A percentile compares a stretch with the other conserved stretches of the same genome.
Evolutionary conservation across 2,888 invertebrate species (phyloP).

Genomic region (Rhabditoides inermis): DNA sequence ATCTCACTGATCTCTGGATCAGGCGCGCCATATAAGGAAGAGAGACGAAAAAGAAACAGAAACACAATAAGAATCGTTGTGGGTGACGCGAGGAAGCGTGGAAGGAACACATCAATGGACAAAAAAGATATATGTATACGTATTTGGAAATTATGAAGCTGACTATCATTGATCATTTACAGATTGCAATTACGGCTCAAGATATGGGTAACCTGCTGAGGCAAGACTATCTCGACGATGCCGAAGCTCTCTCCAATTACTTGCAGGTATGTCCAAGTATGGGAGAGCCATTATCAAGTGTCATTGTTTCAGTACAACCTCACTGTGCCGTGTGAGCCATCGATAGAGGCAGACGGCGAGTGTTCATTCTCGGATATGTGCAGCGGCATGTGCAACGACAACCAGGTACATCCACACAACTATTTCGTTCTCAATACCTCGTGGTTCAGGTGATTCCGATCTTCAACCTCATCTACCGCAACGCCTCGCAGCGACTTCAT

Average conservation of each 20-base stretch:
- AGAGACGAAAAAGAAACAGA: too few relatives aligned
- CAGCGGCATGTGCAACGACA: constrained; percentile 36
- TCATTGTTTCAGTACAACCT: constrained; percentile 24
- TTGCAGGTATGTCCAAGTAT: constrained; percentile 13
- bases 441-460: constrained; percentile 32
- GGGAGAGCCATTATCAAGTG: neutral
- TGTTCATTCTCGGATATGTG: constrained; percentile 36
- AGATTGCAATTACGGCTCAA: constrained; percentile 37
- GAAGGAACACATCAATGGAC: too few relatives aligned
- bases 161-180: constrained; percentile 8
- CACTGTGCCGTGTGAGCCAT: constrained; percentile 27
- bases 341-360: constrained; percentile 8
- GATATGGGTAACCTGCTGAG: constrained; percentile 34
- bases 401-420: constrained; percentile 15
- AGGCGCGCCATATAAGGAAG: too few relatives aligned
- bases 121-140: too few relatives aligned
- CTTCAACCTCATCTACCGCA: constrained; percentile 39
- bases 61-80: too few relatives aligned
- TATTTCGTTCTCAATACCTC: neutral
- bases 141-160: too few relatives aligned
- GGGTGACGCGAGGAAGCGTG: too few relatives aligned
- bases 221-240: constrained; percentile 29
- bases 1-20: too few relatives aligned
- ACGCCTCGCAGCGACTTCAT: constrained; percentile 30
- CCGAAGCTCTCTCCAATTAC: constrained; percentile 26